Evolutionary conservation across 2,797 vertebrate genomes (phyloP), one percentile per base, ranked within the genome.

Genomic region (Acrossocheilus fasciatus): DNA sequence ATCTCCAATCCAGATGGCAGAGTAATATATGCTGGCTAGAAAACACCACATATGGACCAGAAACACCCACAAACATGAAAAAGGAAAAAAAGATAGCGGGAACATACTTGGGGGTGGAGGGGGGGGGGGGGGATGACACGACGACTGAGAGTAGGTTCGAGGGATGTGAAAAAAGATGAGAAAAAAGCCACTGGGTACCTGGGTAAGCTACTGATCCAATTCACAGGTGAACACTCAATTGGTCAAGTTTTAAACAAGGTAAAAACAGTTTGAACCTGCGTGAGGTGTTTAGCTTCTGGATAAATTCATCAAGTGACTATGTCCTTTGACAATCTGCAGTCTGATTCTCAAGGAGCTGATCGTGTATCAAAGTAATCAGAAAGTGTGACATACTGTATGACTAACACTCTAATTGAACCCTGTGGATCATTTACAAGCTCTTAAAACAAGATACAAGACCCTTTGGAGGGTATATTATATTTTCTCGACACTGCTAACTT

Each of bases 1-100:
- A 75, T 79, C 50, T 81, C 72, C 52, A 73, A 81, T 87, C 86
- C 88, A 91, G 88, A 90, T 87, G 88, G 87, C 69, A 75, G 57
- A 54, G 66, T 79, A 70, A 90, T 84, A 83, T 86, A 84, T 66
- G 72, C 66, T 88, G 80, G 88, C 82, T 86, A 77, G 81, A 81
- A 77, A 85, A 89, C 83, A 78, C 82, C 77, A 80, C 86, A 90
- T 88, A 87, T 82, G 85, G 80, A 78, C 75, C 54, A 83, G 82
- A 89, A 80, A 86, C 52, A 62, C 82, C 82, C 77, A 86, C 82
- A 86, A 86, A 88, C 41, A 72, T 79, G 75, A 85, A 83, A 66
- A 75, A 8, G 69, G 62, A 64, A 34, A 66, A 83, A 69, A 78
- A 59, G 39, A 79, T 83, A 39, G n/a, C 84, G 45, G 62, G 50